phyloP scores from a whole-genome alignment of 64 coral and sea anemone species.

The Montipora capricornis region DNA sequence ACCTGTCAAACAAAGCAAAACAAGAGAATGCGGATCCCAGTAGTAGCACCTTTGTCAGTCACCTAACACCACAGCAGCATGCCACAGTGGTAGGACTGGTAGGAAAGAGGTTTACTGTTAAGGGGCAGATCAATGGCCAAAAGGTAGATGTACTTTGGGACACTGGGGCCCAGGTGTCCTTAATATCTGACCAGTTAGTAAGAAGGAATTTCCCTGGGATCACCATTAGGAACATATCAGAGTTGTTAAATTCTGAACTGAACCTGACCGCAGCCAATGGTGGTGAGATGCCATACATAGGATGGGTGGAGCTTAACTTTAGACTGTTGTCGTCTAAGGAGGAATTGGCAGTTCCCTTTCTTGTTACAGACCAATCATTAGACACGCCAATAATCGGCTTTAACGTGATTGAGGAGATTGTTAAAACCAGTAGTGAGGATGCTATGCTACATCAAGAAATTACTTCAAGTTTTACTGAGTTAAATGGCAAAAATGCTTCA shows the following conservation, averaged over 20 bases:
- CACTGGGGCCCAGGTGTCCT: slow-evolving; percentile 40
- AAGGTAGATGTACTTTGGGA: slow-evolving; percentile 48
- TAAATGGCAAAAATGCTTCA: slow-evolving; percentile 23
- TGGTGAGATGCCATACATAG: slow-evolving; percentile 27
- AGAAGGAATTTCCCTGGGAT: slow-evolving; percentile 5
- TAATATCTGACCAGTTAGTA: slow-evolving; percentile 20
- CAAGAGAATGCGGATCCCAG: neutral
- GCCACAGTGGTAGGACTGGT: slow-evolving; percentile 13
- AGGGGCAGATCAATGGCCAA: slow-evolving; percentile 18
- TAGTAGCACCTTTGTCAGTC: slow-evolving; percentile 36
- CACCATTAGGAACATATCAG: neutral
- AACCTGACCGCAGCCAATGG: slow-evolving; percentile 47
- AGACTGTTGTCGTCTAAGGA: slow-evolving; percentile 34
- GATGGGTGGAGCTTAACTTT: slow-evolving; percentile 36
- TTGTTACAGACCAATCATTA: slow-evolving; percentile 60
- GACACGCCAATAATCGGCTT: slow-evolving; percentile 61
- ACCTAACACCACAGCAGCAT: slow-evolving; percentile 44
- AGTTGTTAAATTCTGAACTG: slow-evolving; percentile 22
- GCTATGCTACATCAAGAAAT: slow-evolving; percentile 28
- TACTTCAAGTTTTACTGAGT: slow-evolving; percentile 44
- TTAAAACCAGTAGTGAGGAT: slow-evolving; percentile 22
- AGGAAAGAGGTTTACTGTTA: slow-evolving; percentile 39
- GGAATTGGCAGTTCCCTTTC: slow-evolving; percentile 60
- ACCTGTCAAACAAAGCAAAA: slow-evolving; percentile 7
- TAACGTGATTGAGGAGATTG: slow-evolving; percentile 1